Base-by-base conservation (phyloP, 2,797 vertebrate genomes). In the Momotus momota region DNA sequence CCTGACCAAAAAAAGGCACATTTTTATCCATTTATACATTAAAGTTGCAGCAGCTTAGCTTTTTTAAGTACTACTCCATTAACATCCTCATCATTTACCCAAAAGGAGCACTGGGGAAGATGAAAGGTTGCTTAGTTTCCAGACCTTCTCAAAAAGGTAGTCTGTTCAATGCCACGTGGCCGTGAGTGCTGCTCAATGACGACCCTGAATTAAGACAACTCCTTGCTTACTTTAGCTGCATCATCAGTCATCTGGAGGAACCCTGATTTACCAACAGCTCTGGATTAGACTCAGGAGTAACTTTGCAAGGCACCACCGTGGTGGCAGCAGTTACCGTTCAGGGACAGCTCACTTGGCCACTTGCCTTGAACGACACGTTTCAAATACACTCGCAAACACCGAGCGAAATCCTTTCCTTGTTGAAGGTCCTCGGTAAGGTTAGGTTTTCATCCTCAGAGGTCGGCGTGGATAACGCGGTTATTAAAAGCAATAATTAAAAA, bases 121-220 rank as follows among this genome's bases (percentile, higher is more conserved):
- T 79, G 90, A 93, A 96, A 96, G 83, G 64, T 29, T 55, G 41
- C 92, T 88, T 45, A n/a, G 9, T 12, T 81, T 45, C 86, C 94
- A 97, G 86, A 31, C 70, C 72, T 60, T 35, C 65, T 79, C 85
- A 23, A 41, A 43, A 78, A 90, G 78, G 60, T 16, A 75, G 54
- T 33, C 67, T 70, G 74, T 10, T 77, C 84, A 48, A 45, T 12
- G 72, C 93, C 85, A 83, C 1, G 9, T 49, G 92, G 60, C 66
- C 46, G 17, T 1, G 43, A 87, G 69, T 90, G 70, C 55, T 51
- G 11, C 19, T 69, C 9, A 52, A 51, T 0, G 8, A 75, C 79
- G 64, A 86, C 8, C 27, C 6, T 57, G 85, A 61, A 88, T 62
- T 23, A 43, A 72, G 77, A 43, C 27, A 61, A 60, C 9, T 26